Evolutionary conservation across 2,797 vertebrate species (phyloP), one percentile per base, ranked within the genome.

Genomic region (Telmatherina bonti): DNA sequence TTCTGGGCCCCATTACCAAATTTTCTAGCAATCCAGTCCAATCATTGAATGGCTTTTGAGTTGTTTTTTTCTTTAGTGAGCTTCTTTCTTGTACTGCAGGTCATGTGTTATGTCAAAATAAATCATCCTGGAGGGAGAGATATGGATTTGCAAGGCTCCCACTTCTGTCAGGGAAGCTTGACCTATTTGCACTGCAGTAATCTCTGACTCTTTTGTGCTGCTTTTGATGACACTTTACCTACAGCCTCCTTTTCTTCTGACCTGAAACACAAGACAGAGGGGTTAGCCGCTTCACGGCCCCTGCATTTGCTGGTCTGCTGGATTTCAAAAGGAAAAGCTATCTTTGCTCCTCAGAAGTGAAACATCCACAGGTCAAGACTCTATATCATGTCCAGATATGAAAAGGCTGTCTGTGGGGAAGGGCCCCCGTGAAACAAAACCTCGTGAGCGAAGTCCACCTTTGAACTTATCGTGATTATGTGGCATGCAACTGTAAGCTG

Each of bases 301-400:
- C 84, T 91, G 90, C 81, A 85, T 92, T 93, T 91, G 86, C 84
- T 91, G 92, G 82, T 91, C 89, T 85, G 82, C 80, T 91, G 91
- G 68, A 80, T 93, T 93, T 94, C 91, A 94, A 93, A 94, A 89
- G 86, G 81, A 86, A 88, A 79, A 81, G 86, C 82, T 86, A 84
- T 90, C 83, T 90, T 74, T 84, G 74, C 76, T 67, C 76, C 72
- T 74, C 78, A 78, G 75, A 84, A 72, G 88, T 64, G 58, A 68
- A 78, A 81, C 77, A 79, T 86, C 88, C 84, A 78, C 83, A 61
- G 83, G 88, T 89, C 82, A 87, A 65, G 67, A 41, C 81, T 84
- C 72, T 89, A 88, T 84, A 87, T 92, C 89, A 90, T 88, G 85
- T 81, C 74, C 71, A 76, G 41, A 85, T 89, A 91, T 90, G 87